Evolutionary conservation across 2,888 invertebrate species (phyloP), one percentile per base, ranked within the genome.

Genomic region (Beris morrisii): DNA sequence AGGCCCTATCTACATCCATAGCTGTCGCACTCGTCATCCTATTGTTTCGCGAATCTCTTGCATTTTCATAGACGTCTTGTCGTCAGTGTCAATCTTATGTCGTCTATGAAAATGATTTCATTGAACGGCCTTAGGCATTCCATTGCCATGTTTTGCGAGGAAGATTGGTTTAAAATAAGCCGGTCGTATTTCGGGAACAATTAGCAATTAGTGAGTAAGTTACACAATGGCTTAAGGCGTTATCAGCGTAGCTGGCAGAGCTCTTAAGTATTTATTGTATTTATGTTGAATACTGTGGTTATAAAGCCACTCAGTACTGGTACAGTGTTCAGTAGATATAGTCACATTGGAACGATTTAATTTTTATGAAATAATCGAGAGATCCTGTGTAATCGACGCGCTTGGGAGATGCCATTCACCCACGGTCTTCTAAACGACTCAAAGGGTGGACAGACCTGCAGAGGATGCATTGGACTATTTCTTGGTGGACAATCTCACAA

Each of bases 61-160:
- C 61, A 61, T 61, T 61, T 61, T 61, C 61, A 52, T 50, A 61
- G 61, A 61, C 61, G 50, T 61, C 50, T 61, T 61, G 61, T 61
- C 61, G 45, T 45, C 59, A 31, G 43, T 61, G 61, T 61, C 61
- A 61, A 61, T 61, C 61, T 61, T 50, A 43, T 50, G 50, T 61
- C 61, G 61, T 52, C 50, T 61, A 50, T 50, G 50, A 50, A 61
- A 48, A 59, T 48, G 59, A 30, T 48, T 59, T 22, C 61, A 52
- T 61, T 61, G 50, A 50, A 50, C 50, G 43, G 52, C 43, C 52
- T 52, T 15, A 22, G 50, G 50, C 61, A 38, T 48, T 13, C n/a
- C 59, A 32, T 48, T 59, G 59, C 61, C 61, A 50, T 50, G 50
- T 61, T 43, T 50, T 61, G 43, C 22, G 38, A 9, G 3, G 38